A percentile compares a stretch with the other conserved stretches of the same genome.
Conservation (phyloP, 2,888 invertebrate species). For the Epicampocera succincta region DNA sequence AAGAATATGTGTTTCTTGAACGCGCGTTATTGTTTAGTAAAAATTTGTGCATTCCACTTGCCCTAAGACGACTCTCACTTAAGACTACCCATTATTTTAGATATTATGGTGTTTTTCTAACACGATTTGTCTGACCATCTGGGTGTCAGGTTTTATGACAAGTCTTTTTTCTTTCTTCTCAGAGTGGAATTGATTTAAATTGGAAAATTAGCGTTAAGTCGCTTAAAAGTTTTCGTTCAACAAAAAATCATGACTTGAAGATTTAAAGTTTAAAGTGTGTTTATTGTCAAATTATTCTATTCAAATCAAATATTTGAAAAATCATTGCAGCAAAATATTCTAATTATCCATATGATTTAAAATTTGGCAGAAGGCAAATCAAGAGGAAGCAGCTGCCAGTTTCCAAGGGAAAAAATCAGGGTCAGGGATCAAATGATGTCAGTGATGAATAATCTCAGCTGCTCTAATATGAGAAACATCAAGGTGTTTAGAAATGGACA, state of each 20-base stretch:
- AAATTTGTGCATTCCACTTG: conserved; percentile 32
- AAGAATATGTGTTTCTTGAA: conserved; percentile 37
- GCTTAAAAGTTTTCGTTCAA: conserved; percentile 33
- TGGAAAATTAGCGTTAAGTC: conserved; percentile 67
- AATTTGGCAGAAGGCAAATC: no score
- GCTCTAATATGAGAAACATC: no score
- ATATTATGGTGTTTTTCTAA: conserved; percentile 20
- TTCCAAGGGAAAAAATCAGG: no score
- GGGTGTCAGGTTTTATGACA: conserved; percentile 52
- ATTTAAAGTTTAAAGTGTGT: conserved; percentile 40
- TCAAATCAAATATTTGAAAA: conserved; percentile 8
- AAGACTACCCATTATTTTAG: conserved; percentile 14
- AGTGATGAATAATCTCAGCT: no score
- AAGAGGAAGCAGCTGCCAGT: no score
- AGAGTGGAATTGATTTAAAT: conserved; percentile 2
- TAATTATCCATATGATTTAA: no score
- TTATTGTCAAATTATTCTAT: conserved; percentile 38
- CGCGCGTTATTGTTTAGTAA: conserved; percentile 20
- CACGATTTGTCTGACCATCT: not conserved
- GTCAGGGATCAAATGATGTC: no score
- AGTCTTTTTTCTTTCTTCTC: conserved; percentile 21
- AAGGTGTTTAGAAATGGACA: no score
- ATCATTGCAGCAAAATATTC: conserved; percentile 8
- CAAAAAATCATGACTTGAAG: conserved; percentile 30
- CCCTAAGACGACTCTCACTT: conserved; percentile 19